Percentiles rank a stretch among this genome's conserved stretches.
phyloP scores from a whole-genome alignment of 2,888 invertebrate genomes.

The Therioaphis trifolii region DNA sequence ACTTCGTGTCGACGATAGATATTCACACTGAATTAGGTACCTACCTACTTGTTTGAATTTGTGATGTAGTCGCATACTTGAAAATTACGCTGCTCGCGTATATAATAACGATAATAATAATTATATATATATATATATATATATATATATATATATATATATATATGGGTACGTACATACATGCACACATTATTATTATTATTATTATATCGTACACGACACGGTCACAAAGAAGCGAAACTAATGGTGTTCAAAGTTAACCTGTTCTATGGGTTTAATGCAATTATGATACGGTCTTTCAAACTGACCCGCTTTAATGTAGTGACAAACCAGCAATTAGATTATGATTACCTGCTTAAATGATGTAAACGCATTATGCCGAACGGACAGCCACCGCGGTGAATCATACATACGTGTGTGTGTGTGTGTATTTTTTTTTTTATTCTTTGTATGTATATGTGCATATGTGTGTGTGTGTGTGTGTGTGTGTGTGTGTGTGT shows the following conservation, averaged over 20 bases:
- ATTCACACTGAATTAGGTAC: slow-evolving; percentile 56
- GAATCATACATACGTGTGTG: neutral
- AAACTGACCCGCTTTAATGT: slow-evolving; percentile 36
- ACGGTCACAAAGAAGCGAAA: slow-evolving; percentile 58
- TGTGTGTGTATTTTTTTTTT: too few species aligned
- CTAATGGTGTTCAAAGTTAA: slow-evolving; percentile 57
- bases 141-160: neutral
- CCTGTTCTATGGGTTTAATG: slow-evolving; percentile 60
- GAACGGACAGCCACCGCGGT: slow-evolving; percentile 37
- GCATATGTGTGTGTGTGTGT: neutral
- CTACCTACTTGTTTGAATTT: slow-evolving; percentile 55
- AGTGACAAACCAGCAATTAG: slow-evolving; percentile 59
- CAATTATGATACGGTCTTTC: slow-evolving; percentile 60
- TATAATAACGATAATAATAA: slow-evolving; percentile 2
- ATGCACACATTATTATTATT: too few species aligned
- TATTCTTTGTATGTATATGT: neutral
- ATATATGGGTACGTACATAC: neutral
- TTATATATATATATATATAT: neutral
- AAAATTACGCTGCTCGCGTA: slow-evolving; percentile 24
- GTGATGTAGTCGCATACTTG: slow-evolving; percentile 30
- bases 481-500: too few species aligned
- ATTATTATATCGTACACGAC: slow-evolving; percentile 12
- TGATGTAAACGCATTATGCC: slow-evolving; percentile 55
- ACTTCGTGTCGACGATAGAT: slow-evolving; percentile 40
- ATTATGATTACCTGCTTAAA: slow-evolving; percentile 55